These are phyloP conservation scores for Caenorhabditis wallacei DNA, from an alignment of 2,888 invertebrate species.

Conservation along the genomic window DNA sequence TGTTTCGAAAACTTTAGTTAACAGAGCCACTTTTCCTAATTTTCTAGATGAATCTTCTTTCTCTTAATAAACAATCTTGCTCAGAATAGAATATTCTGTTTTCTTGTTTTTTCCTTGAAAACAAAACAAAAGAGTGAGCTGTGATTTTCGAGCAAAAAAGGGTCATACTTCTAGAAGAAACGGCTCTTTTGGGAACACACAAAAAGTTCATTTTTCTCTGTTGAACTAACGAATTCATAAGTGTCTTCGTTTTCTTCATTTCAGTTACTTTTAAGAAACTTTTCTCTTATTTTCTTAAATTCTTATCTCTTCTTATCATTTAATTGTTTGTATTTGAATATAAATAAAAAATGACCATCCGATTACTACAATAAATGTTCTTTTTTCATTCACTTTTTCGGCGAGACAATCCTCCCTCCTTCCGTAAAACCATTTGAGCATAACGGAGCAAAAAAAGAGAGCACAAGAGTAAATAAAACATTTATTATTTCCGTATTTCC, in stretches of 20 bases:
- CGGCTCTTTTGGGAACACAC: not conserved
- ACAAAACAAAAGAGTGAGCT: slow-evolving; percentile 13
- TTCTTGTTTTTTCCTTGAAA: not conserved
- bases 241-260: not conserved
- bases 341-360: slow-evolving; percentile 10
- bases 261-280: not conserved
- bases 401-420: slow-evolving; percentile 11
- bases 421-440: slow-evolving; percentile 1
- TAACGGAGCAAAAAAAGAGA: slow-evolving; percentile 1
- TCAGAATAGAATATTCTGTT: too few relatives aligned
- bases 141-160: not conserved
- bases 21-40: too few relatives aligned
- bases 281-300: not conserved
- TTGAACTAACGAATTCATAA: slow-evolving; percentile 11
- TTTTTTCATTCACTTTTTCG: not conserved
- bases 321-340: slow-evolving; percentile 20
- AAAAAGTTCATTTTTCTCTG: not conserved
- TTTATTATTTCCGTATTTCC: slow-evolving; percentile 42
- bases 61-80: too few relatives aligned
- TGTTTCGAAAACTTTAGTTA: too few relatives aligned
- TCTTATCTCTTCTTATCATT: not conserved
- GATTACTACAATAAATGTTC: not conserved
- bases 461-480: slow-evolving; percentile 42
- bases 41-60: too few relatives aligned
- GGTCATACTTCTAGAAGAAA: not conserved